Percentiles rank a stretch among this genome's conserved stretches.
Evolutionary conservation across 2,888 invertebrate species (phyloP).

Genomic region (Podotricha telesiphe): DNA sequence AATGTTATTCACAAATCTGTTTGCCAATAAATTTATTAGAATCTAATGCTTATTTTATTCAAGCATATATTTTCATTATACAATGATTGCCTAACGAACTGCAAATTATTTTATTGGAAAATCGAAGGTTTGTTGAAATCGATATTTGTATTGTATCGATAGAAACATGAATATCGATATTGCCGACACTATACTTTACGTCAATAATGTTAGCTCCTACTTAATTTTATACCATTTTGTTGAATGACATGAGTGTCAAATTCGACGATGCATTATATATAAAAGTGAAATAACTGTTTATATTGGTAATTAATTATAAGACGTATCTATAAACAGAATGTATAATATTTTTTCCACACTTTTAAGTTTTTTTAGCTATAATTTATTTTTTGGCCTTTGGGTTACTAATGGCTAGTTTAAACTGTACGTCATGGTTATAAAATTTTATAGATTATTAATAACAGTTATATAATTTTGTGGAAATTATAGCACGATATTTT

Average conservation of each 20-base stretch:
- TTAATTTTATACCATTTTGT: not conserved
- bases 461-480: too few relatives aligned
- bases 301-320: too few relatives aligned
- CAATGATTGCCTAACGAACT: not conserved
- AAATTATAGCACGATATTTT: too few relatives aligned
- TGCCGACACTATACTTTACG: not conserved
- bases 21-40: not conserved
- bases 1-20: not conserved
- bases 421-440: too few relatives aligned
- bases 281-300: too few relatives aligned
- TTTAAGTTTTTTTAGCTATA: too few relatives aligned
- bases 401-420: too few relatives aligned
- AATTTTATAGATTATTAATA: too few relatives aligned
- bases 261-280: not conserved
- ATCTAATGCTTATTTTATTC: not conserved
- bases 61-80: not conserved
- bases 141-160: constrained; percentile 1
- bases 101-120: not conserved
- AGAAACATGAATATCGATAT: constrained; percentile 2
- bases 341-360: too few relatives aligned
- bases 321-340: too few relatives aligned
- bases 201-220: not conserved
- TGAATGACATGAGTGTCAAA: not conserved
- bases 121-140: not conserved
- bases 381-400: too few relatives aligned